Evolutionary conservation across 2,113 vertebrate genomes (phyloP).

Genomic region (Pogona vitticeps): DNA sequence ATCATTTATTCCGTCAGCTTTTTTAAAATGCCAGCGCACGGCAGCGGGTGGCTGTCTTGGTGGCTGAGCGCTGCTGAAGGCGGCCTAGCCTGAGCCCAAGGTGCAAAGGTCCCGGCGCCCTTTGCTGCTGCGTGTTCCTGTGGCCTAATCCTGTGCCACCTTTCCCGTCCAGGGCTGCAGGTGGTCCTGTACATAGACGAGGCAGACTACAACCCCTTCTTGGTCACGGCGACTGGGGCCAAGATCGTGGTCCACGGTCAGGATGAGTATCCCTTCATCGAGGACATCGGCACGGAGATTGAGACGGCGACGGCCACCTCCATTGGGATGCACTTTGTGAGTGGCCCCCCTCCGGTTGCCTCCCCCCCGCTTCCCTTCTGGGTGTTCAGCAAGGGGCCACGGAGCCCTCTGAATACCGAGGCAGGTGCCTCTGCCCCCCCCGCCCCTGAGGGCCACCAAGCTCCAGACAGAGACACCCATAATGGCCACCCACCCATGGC

Average conservation of each 20-base stretch:
- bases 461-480: background rate
- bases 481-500: background rate
- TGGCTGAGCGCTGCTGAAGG: background rate
- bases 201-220: conserved; percentile 82
- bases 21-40: background rate
- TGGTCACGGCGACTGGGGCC: conserved; percentile 79
- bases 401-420: no score
- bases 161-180: conserved; percentile 74
- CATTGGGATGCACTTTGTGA: conserved; percentile 84
- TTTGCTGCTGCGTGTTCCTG: background rate
- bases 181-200: conserved; percentile 79
- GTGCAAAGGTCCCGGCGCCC: background rate
- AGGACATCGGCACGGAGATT: conserved; percentile 81
- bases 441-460: background rate
- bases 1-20: no score
- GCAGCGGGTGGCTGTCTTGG: background rate
- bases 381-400: no score
- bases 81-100: background rate
- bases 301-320: conserved; percentile 78
- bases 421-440: no score
- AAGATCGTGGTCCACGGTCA: conserved; percentile 81
- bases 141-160: background rate
- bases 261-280: conserved; percentile 81
- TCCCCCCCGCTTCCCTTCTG: background rate
- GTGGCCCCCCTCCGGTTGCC: conserved; percentile 15